phyloP scores from a whole-genome alignment of 2,888 invertebrate genomes.

The Tetanocera ferruginea region DNA sequence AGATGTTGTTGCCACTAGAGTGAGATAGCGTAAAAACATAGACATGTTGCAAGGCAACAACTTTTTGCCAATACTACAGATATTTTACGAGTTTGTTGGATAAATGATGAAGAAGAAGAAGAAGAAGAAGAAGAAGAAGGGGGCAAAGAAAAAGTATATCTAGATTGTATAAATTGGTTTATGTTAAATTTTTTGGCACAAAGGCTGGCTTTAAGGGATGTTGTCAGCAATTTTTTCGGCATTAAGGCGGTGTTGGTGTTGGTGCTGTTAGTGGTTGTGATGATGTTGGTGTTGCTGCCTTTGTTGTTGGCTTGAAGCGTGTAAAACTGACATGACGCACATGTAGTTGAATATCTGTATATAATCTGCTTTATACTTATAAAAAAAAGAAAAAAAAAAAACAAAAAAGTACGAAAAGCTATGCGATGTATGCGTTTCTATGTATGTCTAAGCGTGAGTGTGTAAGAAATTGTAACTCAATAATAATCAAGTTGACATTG shows the following conservation, averaged over 20 bases:
- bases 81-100: background rate
- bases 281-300: background rate
- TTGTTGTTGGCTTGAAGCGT: background rate
- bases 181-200: conserved; percentile 7
- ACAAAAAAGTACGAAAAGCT: background rate
- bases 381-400: background rate
- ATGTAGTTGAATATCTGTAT: background rate
- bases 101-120: no score
- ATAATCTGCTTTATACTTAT: background rate
- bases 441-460: background rate
- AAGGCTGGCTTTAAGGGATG: conserved; percentile 16
- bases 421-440: background rate
- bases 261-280: background rate
- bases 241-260: conserved; percentile 18
- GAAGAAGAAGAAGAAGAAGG: background rate
- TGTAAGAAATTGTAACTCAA: conserved; percentile 45
- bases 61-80: background rate
- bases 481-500: conserved; percentile 55
- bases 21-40: conserved; percentile 26
- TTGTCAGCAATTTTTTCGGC: conserved; percentile 9
- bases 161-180: background rate
- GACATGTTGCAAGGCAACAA: conserved; percentile 30
- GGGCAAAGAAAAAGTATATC: background rate
- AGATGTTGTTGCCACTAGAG: conserved; percentile 17
- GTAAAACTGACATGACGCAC: background rate